Evolutionary conservation across 2,113 vertebrate genomes (phyloP).

Genomic region (Myxocyprinus asiaticus): DNA sequence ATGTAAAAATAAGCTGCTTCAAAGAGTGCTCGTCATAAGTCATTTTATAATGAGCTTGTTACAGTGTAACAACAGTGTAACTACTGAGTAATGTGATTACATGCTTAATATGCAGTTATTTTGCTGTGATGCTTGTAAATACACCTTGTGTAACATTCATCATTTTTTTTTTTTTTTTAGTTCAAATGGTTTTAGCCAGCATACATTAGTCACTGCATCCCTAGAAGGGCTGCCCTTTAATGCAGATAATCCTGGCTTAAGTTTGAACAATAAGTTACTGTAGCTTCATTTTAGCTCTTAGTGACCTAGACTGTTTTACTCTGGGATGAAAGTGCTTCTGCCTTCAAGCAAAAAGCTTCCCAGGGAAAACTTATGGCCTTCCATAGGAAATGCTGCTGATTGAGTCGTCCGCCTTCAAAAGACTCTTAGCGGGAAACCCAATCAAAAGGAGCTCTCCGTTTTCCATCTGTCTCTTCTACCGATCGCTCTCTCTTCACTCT

Average conservation of each 20-base stretch:
- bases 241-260: background rate
- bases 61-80: too few relatives aligned
- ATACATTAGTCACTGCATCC: too few relatives aligned
- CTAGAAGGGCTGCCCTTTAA: background rate
- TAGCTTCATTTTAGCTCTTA: background rate
- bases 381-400: slow-evolving; percentile 34
- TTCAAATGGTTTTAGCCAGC: too few relatives aligned
- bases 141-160: too few relatives aligned
- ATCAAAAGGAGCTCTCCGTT: slow-evolving; percentile 25
- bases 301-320: background rate
- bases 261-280: background rate
- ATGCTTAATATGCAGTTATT: too few relatives aligned
- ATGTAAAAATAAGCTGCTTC: too few relatives aligned
- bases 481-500: background rate
- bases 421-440: slow-evolving; percentile 44
- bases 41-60: too few relatives aligned
- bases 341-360: background rate
- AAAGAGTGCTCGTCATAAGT: too few relatives aligned
- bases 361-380: slow-evolving; percentile 26
- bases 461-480: slow-evolving; percentile 20
- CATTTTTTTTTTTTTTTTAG: too few relatives aligned
- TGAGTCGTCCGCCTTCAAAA: slow-evolving; percentile 42
- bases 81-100: too few relatives aligned
- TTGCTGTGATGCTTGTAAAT: too few relatives aligned
- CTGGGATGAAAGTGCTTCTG: slow-evolving; percentile 11